Percentiles rank a stretch among this genome's conserved stretches.
Evolutionary conservation across 30 jellyfish, hydroid and myxozoan species (phyloP).

Genomic region (Hydractinia symbiolongicarpus): DNA sequence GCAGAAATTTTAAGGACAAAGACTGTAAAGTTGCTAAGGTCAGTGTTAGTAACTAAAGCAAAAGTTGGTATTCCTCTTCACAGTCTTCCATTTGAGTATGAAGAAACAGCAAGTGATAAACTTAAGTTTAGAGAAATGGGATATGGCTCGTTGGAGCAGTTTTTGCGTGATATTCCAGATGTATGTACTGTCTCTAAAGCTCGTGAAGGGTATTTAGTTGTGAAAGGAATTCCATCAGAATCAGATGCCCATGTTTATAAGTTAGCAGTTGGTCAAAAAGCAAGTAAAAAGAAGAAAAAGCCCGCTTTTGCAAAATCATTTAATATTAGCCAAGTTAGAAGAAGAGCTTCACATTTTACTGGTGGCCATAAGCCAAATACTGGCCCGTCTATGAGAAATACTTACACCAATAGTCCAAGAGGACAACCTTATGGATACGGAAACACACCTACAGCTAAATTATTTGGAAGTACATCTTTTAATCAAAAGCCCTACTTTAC

Average conservation of each 20-base stretch:
- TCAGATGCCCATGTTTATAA: slow-evolving; percentile 45
- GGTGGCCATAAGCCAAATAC: not conserved
- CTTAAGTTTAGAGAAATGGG: slow-evolving; percentile 22
- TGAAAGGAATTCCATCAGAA: slow-evolving; percentile 59
- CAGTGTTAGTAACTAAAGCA: slow-evolving; percentile 53
- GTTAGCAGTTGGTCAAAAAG: slow-evolving; percentile 71
- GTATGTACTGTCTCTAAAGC: slow-evolving; percentile 20
- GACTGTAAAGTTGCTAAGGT: slow-evolving; percentile 38
- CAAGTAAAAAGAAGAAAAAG: slow-evolving; percentile 24
- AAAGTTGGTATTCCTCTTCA: slow-evolving; percentile 69
- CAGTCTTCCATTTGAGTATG: slow-evolving; percentile 44
- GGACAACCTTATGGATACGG: too few relatives aligned
- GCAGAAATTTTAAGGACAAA: slow-evolving; percentile 26
- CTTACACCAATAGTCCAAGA: too few relatives aligned
- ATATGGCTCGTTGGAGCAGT: slow-evolving; percentile 28
- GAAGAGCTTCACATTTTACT: slow-evolving; percentile 14
- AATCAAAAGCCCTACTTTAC: too few relatives aligned
- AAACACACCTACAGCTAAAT: too few relatives aligned
- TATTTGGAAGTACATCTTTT: too few relatives aligned
- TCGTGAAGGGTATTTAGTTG: slow-evolving; percentile 44
- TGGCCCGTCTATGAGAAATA: too few relatives aligned
- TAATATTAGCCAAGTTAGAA: not conserved
- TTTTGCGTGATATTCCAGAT: slow-evolving; percentile 28
- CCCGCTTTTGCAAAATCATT: not conserved
- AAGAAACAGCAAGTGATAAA: slow-evolving; percentile 33